These are phyloP conservation scores for Tillus elongatus DNA, from an alignment of 2,888 invertebrate species.

Conservation along the genomic window DNA sequence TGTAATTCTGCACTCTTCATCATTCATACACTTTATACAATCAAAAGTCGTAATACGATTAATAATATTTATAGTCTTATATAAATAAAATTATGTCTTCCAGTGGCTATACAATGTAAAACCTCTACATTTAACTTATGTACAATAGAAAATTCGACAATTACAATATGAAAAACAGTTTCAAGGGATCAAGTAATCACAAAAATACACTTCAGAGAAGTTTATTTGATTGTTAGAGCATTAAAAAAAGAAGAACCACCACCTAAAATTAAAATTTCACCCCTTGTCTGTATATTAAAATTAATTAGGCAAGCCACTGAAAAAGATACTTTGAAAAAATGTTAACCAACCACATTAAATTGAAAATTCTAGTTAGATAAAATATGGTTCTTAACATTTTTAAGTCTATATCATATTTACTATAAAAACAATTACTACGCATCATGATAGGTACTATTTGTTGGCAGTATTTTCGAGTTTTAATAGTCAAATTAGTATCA, in stretches of 20 bases:
- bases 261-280: slow-evolving; percentile 30
- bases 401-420: too few relatives aligned
- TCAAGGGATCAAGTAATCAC: slow-evolving; percentile 25
- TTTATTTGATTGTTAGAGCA: slow-evolving; percentile 12
- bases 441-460: too few relatives aligned
- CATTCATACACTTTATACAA: slow-evolving; percentile 43
- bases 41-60: too few relatives aligned
- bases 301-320: slow-evolving; percentile 35
- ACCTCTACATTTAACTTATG: slow-evolving; percentile 25
- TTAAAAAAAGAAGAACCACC: slow-evolving; percentile 31
- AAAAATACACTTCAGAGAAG: slow-evolving; percentile 16
- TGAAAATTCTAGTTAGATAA: slow-evolving; percentile 12
- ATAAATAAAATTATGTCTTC: slow-evolving; percentile 37
- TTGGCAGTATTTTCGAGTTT: too few relatives aligned
- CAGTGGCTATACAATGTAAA: slow-evolving; percentile 35
- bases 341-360: slow-evolving; percentile 19
- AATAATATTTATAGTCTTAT: slow-evolving; percentile 38
- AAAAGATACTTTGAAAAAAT: slow-evolving; percentile 38
- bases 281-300: slow-evolving; percentile 34
- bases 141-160: slow-evolving; percentile 27
- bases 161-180: slow-evolving; percentile 23
- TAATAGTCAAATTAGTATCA: too few relatives aligned
- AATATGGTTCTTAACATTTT: too few relatives aligned
- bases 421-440: too few relatives aligned
- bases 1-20: slow-evolving; percentile 30